These are phyloP conservation scores for Chymomyza fuscimana DNA, from an alignment of 2,888 invertebrate species.

Conservation along the genomic window DNA sequence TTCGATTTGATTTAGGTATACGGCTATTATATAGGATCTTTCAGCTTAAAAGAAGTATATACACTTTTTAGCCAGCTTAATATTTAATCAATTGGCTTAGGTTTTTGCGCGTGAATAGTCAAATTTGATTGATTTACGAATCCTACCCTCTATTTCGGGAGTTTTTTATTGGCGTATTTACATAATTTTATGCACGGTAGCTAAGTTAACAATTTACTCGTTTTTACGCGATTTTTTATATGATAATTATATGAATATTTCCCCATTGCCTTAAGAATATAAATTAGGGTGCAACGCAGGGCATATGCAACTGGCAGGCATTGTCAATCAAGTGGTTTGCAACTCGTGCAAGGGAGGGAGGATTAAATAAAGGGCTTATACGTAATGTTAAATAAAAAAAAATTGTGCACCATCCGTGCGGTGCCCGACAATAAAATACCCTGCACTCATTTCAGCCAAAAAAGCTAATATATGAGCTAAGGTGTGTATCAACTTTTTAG, in stretches of 20 bases:
- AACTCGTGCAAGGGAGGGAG: not conserved
- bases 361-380: not conserved
- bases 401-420: not conserved
- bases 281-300: not conserved
- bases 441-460: no score
- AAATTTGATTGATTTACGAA: slow-evolving; percentile 45
- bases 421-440: no score
- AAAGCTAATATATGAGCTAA: no score
- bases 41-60: no score
- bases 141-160: slow-evolving; percentile 21
- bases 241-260: slow-evolving; percentile 23
- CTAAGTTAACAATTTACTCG: not conserved
- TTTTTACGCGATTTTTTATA: slow-evolving; percentile 34
- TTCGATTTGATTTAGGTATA: no score
- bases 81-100: slow-evolving; percentile 30
- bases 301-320: not conserved
- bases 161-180: slow-evolving; percentile 34
- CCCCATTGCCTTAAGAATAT: not conserved
- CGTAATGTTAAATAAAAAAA: not conserved
- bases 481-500: no score
- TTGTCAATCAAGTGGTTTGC: not conserved
- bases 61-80: not conserved
- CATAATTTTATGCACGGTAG: slow-evolving; percentile 36
- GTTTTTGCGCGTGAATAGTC: slow-evolving; percentile 34
- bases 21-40: no score